These are phyloP conservation scores for Cosmia pyralina DNA, from an alignment of 2,888 invertebrate genomes.

Conservation along the genomic window DNA sequence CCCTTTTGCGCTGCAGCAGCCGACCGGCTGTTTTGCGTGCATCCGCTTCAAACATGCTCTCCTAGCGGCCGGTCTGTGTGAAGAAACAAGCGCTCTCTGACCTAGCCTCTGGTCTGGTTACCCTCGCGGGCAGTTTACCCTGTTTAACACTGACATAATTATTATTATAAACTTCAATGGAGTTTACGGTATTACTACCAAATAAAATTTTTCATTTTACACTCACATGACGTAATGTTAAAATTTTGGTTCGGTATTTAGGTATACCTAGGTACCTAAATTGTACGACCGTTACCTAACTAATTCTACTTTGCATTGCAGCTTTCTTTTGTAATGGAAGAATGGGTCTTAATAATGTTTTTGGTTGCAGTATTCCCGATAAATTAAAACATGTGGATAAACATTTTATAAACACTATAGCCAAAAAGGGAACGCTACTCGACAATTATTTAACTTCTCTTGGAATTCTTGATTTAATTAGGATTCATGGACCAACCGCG, in stretches of 20 bases:
- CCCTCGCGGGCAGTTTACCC: neutral
- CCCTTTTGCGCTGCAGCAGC: neutral
- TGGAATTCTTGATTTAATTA: slow-evolving; percentile 60
- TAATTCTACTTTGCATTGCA: neutral
- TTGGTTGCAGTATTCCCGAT: slow-evolving; percentile 57
- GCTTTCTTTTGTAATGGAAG: neutral
- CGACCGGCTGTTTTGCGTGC: neutral
- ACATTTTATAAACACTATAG: slow-evolving; percentile 62
- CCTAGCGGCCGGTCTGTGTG: neutral
- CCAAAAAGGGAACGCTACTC: slow-evolving; percentile 59
- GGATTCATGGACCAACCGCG: slow-evolving; percentile 75
- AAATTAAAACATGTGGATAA: slow-evolving; percentile 44
- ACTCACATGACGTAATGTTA: neutral
- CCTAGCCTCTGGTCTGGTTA: neutral
- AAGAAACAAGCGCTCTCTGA: neutral
- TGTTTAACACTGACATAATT: neutral
- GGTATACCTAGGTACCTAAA: too few species aligned
- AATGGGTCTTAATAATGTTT: slow-evolving; percentile 1
- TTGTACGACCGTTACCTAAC: neutral
- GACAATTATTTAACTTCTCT: slow-evolving; percentile 64
- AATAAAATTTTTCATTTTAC: neutral
- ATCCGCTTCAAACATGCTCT: neutral
- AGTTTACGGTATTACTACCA: neutral
- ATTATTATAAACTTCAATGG: neutral
- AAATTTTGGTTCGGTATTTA: neutral